phyloP scores from a whole-genome alignment of 2,888 invertebrate genomes.

The Lathronympha strigana region DNA sequence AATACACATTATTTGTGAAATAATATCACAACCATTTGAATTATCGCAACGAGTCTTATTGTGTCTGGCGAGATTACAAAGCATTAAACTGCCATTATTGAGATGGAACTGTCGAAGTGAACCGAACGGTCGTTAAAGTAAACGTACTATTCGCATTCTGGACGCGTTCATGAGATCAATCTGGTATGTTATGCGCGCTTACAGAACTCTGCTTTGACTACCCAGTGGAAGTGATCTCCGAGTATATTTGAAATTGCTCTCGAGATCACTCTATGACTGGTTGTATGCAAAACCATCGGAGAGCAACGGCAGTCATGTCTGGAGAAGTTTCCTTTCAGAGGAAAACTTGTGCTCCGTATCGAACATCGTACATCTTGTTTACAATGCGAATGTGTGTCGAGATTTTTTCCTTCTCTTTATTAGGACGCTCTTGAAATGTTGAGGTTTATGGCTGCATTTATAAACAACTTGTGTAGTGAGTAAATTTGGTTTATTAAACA shows the following conservation, averaged over 20 bases:
- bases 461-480: conserved; percentile 13
- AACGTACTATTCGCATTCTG: conserved; percentile 19
- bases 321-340: conserved; percentile 20
- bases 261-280: not conserved
- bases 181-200: not conserved
- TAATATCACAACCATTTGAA: no score
- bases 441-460: not conserved
- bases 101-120: conserved; percentile 31
- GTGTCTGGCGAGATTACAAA: conserved; percentile 22
- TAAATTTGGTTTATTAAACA: conserved; percentile 6
- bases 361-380: conserved; percentile 43
- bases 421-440: conserved; percentile 36
- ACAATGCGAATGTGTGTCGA: conserved; percentile 45
- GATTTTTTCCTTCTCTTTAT: conserved; percentile 38
- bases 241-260: not conserved
- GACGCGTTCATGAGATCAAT: conserved; percentile 33
- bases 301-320: not conserved
- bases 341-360: conserved; percentile 33
- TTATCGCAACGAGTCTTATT: conserved; percentile 1
- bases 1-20: no score
- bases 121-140: conserved; percentile 26
- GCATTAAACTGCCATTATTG: conserved; percentile 26
- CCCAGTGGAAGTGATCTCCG: not conserved
- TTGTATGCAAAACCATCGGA: not conserved
- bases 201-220: not conserved